Evolutionary conservation across 2,888 invertebrate genomes (phyloP).

Genomic region (Acrobasis suavella): DNA sequence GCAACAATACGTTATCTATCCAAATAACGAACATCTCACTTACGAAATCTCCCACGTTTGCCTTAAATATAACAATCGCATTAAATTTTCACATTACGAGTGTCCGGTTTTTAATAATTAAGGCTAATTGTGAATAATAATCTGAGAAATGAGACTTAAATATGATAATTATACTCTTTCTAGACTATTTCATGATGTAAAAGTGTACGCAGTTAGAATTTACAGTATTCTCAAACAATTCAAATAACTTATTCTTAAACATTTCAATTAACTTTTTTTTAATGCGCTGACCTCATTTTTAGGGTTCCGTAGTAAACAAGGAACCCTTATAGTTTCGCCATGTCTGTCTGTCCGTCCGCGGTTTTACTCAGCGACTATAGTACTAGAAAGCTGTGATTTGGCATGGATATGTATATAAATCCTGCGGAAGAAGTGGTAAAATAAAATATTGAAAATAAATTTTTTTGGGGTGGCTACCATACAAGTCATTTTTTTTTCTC

Average conservation of each 20-base stretch:
- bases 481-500: no score
- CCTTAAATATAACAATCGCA: constrained; percentile 37
- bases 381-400: no score
- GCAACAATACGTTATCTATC: constrained; percentile 52
- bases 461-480: no score
- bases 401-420: no score
- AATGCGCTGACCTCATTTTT: constrained; percentile 4
- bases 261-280: background rate
- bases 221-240: background rate
- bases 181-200: constrained; percentile 5
- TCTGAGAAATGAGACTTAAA: constrained; percentile 12
- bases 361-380: no score
- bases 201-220: constrained; percentile 5
- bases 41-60: constrained; percentile 44
- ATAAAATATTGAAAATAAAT: no score
- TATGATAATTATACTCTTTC: constrained; percentile 5
- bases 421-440: no score
- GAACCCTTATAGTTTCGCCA: no score
- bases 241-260: background rate
- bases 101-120: constrained; percentile 19
- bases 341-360: no score
- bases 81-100: constrained; percentile 19
- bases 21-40: constrained; percentile 50
- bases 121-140: constrained; percentile 8
- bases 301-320: no score